Conservation (phyloP, 2,113 vertebrate species). For the Pachyramphus minor region DNA sequence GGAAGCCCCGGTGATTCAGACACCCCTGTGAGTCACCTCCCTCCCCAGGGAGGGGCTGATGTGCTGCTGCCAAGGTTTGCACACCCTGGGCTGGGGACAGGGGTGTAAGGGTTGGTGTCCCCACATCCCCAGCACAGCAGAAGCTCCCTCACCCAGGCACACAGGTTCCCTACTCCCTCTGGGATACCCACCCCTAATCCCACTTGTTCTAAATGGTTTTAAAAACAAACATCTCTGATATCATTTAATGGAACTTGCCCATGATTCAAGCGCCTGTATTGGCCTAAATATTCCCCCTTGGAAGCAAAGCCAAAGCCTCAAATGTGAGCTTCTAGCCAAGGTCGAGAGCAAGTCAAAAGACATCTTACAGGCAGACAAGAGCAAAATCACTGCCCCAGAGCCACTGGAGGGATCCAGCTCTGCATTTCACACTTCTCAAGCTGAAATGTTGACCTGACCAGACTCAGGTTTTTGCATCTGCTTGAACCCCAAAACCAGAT, state of each 20-base stretch:
- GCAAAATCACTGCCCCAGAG: neutral
- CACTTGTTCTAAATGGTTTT: rapidly evolving
- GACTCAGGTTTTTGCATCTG: neutral
- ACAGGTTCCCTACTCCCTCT: rapidly evolving
- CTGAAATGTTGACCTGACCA: neutral
- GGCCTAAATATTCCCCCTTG: neutral
- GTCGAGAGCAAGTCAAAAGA: neutral
- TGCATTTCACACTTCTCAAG: neutral
- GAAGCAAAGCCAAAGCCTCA: neutral
- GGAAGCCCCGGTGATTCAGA: conserved; percentile 35
- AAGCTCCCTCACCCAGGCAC: neutral
- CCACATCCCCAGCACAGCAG: neutral
- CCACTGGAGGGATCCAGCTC: neutral
- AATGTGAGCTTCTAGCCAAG: neutral
- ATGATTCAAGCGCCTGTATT: rapidly evolving
- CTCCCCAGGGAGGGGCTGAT: neutral
- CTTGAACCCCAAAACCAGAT: neutral
- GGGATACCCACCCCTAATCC: neutral
- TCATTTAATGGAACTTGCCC: neutral
- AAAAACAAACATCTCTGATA: neutral
- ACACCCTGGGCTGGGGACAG: neutral
- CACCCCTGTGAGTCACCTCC: neutral
- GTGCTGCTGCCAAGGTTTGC: neutral
- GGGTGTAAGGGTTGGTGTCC: neutral
- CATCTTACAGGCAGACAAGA: neutral